Percentiles rank a stretch among this genome's conserved stretches.
These are phyloP conservation scores for Bucorvus abyssinicus DNA, from an alignment of 2,797 vertebrate species.

Conservation along the genomic window DNA sequence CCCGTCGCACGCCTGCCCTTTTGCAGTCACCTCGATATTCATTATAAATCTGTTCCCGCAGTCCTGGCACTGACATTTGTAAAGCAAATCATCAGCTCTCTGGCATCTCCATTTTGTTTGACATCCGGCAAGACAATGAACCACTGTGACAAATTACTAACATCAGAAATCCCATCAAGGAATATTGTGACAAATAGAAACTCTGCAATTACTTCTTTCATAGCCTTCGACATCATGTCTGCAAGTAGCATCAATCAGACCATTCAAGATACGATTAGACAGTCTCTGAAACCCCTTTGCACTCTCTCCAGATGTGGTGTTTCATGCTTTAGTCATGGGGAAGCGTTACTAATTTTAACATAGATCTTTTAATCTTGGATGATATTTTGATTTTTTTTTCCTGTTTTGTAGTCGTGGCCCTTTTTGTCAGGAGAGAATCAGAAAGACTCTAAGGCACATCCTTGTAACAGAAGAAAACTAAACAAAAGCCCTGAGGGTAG, in stretches of 20 bases:
- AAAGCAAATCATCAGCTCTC: conserved; percentile 28
- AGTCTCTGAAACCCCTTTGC: not conserved
- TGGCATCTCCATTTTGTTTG: conserved; percentile 32
- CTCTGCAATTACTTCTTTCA: conserved; percentile 46
- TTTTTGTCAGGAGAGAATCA: not conserved
- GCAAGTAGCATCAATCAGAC: conserved; percentile 41
- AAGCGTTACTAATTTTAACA: conserved; percentile 4
- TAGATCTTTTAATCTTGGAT: not conserved
- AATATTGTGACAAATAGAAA: conserved; percentile 67
- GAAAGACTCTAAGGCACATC: not conserved
- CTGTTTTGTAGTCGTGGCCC: not conserved
- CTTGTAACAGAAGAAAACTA: not conserved
- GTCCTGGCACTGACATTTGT: not conserved
- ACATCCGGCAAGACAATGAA: conserved; percentile 32
- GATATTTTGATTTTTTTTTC: not conserved
- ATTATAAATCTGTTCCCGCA: not conserved
- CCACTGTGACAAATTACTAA: conserved; percentile 42
- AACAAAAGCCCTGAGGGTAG: not conserved
- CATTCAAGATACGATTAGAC: not conserved
- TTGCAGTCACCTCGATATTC: not conserved
- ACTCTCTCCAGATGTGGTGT: not conserved
- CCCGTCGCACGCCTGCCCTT: accelerated
- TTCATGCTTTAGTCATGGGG: not conserved
- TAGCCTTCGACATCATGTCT: not conserved
- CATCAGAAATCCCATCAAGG: conserved; percentile 53